Base-by-base conservation (phyloP, 1,140 invertebrate genomes). In the Scaptomyza hsui region DNA sequence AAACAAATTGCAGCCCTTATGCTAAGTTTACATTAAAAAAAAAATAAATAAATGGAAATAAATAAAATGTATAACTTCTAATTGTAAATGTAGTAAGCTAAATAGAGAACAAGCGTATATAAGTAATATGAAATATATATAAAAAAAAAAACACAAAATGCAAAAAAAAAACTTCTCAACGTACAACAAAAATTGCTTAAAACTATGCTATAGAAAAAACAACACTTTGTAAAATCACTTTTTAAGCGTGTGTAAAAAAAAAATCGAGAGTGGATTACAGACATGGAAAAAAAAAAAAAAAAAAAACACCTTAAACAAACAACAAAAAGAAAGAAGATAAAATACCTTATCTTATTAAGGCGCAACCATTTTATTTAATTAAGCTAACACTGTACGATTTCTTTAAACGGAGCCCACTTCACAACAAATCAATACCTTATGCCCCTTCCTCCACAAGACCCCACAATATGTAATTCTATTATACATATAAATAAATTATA, bases 401-500 rank as follows among this genome's bases (percentile, higher is more conserved):
- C 72, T 81, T 86, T 78, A 41, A 81, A 80, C 1, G 4, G 37
- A 75, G 44, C 64, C 55, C 42, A 59, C 26, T 61, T 53, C 53
- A 62, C 16, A 59, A 64, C 56, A 62, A 55, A 55, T 62, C 45
- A 61, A 60, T 63, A 70, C 56, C 70, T 67, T 77, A 57, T 21
- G 24, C 44, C 59, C 29, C 51, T 29, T 29, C 35, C 26, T 26
- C 35, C 65, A 79, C 57, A 71, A 18, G 41, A 39, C 24, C 59
- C 32, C 60, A 49, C 60, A 77, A 81, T 78, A 88, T 88, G 83
- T 88, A 88, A 89, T 88, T 88, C 82, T 88, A 88, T 70, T 72
- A 88, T 89, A 88, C 81, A 88, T 89, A 88, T 88, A 88, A 88
- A 88, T 89, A 89, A 88, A 88, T 89, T 89, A 89, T 88, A 88